These are phyloP conservation scores for Drosophila prosaltans DNA, from an alignment of 1,140 invertebrate species.

Conservation along the genomic window DNA sequence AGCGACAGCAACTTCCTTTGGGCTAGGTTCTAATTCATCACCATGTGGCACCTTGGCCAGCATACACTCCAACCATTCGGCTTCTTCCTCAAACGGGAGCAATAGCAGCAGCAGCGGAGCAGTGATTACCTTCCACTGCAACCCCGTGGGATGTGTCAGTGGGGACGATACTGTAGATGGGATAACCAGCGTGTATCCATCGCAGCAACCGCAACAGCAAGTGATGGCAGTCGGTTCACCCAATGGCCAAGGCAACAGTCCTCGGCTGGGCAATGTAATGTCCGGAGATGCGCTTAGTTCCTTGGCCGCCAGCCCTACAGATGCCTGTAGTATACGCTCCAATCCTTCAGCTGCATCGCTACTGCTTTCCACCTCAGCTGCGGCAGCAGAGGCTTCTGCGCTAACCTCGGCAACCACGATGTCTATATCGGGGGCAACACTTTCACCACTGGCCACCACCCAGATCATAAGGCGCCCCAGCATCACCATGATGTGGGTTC, in stretches of 20 bases:
- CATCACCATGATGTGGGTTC: constrained; percentile 83
- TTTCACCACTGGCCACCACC: constrained; percentile 80
- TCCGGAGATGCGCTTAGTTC: constrained; percentile 71
- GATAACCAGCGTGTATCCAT: background rate
- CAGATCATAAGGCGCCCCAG: constrained; percentile 80
- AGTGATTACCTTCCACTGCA: constrained; percentile 73
- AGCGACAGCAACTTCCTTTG: constrained; percentile 29
- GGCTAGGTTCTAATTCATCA: constrained; percentile 49
- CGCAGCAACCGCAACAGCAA: constrained; percentile 30
- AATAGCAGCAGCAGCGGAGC: constrained; percentile 77
- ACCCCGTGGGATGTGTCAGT: constrained; percentile 21
- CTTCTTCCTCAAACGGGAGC: constrained; percentile 72
- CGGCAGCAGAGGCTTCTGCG: constrained; percentile 68
- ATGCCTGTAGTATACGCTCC: constrained; percentile 81
- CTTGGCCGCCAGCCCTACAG: constrained; percentile 79
- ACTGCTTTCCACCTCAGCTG: constrained; percentile 71
- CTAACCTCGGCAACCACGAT: constrained; percentile 55
- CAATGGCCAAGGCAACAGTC: constrained; percentile 63
- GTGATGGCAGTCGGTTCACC: constrained; percentile 67
- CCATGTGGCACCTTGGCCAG: constrained; percentile 74
- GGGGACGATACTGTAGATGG: constrained; percentile 55
- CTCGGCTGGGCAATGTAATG: constrained; percentile 60
- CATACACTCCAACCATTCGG: constrained; percentile 76
- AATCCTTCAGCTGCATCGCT: constrained; percentile 81
- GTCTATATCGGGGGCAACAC: constrained; percentile 66